These are phyloP conservation scores for Galerucella calmariensis DNA, from an alignment of 2,888 invertebrate genomes.

Conservation along the genomic window DNA sequence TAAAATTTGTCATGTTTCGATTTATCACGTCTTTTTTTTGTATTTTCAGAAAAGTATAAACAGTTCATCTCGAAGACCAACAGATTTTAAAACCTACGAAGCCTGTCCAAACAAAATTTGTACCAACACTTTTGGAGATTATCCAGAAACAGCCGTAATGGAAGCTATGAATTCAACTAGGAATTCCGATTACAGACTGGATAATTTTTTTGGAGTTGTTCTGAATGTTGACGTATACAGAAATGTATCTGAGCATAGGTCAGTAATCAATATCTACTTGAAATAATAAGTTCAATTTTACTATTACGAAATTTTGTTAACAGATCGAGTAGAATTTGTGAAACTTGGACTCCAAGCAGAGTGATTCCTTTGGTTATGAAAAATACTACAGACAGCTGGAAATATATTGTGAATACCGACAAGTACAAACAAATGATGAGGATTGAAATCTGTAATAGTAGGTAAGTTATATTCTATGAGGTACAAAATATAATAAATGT, in stretches of 20 bases:
- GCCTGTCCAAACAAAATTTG: not conserved
- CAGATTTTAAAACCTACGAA: not conserved
- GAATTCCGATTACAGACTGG: not conserved
- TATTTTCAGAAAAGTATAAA: not conserved
- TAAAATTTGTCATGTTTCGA: not conserved
- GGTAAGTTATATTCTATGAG: not conserved
- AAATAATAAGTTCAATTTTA: not conserved
- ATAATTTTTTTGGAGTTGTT: not conserved
- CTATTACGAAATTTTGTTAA: not conserved
- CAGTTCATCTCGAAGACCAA: not conserved
- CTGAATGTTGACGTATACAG: not conserved
- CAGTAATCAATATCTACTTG: not conserved
- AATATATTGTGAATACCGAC: constrained; percentile 23
- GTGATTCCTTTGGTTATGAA: not conserved
- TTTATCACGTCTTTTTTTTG: not conserved
- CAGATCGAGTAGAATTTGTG: not conserved
- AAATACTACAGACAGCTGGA: constrained; percentile 11
- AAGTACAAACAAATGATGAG: constrained; percentile 15
- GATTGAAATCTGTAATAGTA: not conserved
- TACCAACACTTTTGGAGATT: not conserved
- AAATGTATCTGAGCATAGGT: not conserved
- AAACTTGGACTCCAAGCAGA: not conserved
- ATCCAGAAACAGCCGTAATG: not conserved
- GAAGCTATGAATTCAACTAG: not conserved
- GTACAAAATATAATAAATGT: too few species aligned